Base-by-base conservation (phyloP, 2,113 vertebrate species). In the Porphyrio hochstetteri region DNA sequence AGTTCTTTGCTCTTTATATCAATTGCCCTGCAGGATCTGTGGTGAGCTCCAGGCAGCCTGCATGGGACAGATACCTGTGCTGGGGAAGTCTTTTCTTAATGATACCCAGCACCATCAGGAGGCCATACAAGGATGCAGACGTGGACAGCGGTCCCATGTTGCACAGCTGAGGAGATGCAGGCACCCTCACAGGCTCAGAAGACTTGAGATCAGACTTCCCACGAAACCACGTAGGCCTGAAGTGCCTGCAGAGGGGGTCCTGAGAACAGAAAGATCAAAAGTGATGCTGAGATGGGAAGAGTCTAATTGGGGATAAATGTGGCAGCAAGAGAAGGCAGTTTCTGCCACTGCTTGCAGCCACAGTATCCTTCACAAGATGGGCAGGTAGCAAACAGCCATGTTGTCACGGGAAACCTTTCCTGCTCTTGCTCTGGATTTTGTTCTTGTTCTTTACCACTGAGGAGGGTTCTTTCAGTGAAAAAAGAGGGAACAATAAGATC, bases 61-160 rank as follows among this genome's bases (percentile, higher is more conserved):
- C 23, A 55, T 21, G 82, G 65, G 44, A 65, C 27, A 65, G 23
- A 16, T 29, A 59, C 21, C 64, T 68, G 18, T 40, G 56, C n/a
- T 35, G 19, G 29, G n/a, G 56, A 82, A 85, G 59, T 23, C 65
- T 82, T 38, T 65, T 91, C 33, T 27, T 70, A 52, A 46, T 52
- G 27, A 33, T 33, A 63, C 4, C 8, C 5, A 35, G 63, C 15
- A n/a, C 23, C 2, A 3, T 24, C 0, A 0, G 23, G 25, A 90
- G 76, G 71, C 52, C 79, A 88, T 2, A 1, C 0, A 0, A 92
- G 68, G 60, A 63, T 46, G 16, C 36, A 83, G n/a, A 86, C 1
- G 1, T 57, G 25, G 40, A 55, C n/a, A 48, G 50, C 87, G 85
- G 11, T 60, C 44, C 40, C 68, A 71, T 2, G 0, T 25, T 3